These are phyloP conservation scores for Xiphias gladius DNA, from an alignment of 2,113 vertebrate genomes.

Conservation along the genomic window DNA sequence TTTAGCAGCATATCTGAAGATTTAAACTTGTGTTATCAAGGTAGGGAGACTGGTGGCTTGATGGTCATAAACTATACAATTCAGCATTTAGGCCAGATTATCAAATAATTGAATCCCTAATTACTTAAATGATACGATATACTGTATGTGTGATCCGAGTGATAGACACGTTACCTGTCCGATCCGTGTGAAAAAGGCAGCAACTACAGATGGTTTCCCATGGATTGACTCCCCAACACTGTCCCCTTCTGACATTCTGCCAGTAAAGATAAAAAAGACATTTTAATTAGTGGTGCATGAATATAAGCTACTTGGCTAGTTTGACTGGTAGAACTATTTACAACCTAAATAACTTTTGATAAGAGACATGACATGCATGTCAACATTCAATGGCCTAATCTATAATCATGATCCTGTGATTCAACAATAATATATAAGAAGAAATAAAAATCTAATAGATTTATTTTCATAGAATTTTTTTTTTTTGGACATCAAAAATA, in stretches of 20 bases:
- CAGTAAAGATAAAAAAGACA: slow-evolving; percentile 65
- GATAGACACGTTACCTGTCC: slow-evolving; percentile 89
- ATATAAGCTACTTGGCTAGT: background rate
- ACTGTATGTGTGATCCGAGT: slow-evolving; percentile 43
- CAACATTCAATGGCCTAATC: background rate
- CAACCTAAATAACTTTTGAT: background rate
- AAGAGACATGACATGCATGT: background rate
- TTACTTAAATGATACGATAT: background rate
- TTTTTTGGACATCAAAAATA: background rate
- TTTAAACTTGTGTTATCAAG: background rate
- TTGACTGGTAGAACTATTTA: background rate
- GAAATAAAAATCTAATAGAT: background rate
- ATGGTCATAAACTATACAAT: background rate
- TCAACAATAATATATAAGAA: too few species aligned
- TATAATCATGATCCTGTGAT: too few species aligned
- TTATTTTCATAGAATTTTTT: background rate
- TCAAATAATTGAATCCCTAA: background rate
- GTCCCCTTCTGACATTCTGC: slow-evolving; percentile 99
- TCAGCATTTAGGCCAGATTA: background rate
- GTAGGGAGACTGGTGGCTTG: background rate
- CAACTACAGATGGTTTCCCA: slow-evolving; percentile 93
- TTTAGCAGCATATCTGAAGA: background rate
- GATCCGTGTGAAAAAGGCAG: slow-evolving; percentile 93
- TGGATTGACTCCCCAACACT: slow-evolving; percentile 96
- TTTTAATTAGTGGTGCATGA: background rate